These are phyloP conservation scores for Temnothorax unifasciatus DNA, from an alignment of 2,888 invertebrate species.

Conservation along the genomic window DNA sequence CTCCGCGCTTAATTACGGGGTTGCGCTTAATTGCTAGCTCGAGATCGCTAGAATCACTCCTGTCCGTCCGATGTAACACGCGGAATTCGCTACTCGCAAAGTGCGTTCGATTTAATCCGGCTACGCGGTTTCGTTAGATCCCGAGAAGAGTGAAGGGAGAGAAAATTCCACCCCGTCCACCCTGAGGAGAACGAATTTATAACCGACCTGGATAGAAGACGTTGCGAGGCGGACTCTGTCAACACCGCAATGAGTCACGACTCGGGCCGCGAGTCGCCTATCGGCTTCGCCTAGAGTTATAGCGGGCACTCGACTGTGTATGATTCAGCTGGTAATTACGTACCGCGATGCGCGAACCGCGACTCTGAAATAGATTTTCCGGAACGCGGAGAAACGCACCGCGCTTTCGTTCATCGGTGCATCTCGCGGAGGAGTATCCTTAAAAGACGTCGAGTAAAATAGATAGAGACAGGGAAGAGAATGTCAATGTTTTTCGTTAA, in stretches of 20 bases:
- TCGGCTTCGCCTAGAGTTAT: slow-evolving; percentile 61
- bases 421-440: neutral
- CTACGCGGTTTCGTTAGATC: slow-evolving; percentile 43
- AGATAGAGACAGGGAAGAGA: too few species aligned
- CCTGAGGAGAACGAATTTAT: slow-evolving; percentile 51
- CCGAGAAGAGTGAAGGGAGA: neutral
- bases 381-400: slow-evolving; percentile 64
- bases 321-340: slow-evolving; percentile 75
- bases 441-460: neutral
- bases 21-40: slow-evolving; percentile 30
- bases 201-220: slow-evolving; percentile 51
- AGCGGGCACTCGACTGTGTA: slow-evolving; percentile 45
- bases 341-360: slow-evolving; percentile 57
- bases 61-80: neutral
- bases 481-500: neutral
- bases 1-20: slow-evolving; percentile 30
- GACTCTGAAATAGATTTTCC: slow-evolving; percentile 70
- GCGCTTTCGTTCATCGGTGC: slow-evolving; percentile 12
- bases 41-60: neutral
- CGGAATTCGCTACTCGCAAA: neutral
- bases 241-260: slow-evolving; percentile 78
- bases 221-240: slow-evolving; percentile 71
- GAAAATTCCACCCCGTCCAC: neutral
- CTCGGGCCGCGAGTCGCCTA: slow-evolving; percentile 48
- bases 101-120: slow-evolving; percentile 14